Evolutionary conservation across 2,797 vertebrate genomes (phyloP).

Genomic region (Clarias pachynema): DNA sequence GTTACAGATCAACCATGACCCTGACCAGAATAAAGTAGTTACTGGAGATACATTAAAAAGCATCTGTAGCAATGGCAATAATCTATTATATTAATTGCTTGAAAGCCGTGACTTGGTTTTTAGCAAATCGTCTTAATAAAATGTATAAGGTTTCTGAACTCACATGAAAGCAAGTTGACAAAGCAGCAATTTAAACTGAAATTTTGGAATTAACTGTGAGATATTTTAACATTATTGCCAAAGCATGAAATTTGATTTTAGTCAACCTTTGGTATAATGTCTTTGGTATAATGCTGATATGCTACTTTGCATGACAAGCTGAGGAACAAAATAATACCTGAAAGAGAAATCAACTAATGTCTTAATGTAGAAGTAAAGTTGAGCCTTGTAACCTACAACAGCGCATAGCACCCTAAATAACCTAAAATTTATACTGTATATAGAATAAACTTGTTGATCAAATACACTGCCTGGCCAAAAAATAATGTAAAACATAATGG

Average conservation of each 20-base stretch:
- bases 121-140: neutral
- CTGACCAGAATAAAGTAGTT: neutral
- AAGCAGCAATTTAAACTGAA: neutral
- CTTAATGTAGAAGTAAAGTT: neutral
- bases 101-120: neutral
- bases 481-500: neutral
- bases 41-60: neutral
- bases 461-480: neutral
- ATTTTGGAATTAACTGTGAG: too few species aligned
- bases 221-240: neutral
- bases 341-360: neutral
- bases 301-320: neutral
- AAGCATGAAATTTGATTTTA: neutral
- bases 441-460: neutral
- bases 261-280: neutral
- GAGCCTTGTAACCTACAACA: neutral
- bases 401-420: neutral
- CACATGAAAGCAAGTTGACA: neutral
- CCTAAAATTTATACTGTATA: neutral
- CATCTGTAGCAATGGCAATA: neutral
- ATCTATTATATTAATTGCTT: too few species aligned
- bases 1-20: neutral
- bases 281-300: neutral
- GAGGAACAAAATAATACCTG: neutral
- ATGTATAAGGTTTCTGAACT: slow-evolving; percentile 2